Evolutionary conservation across 2,888 invertebrate species (phyloP).

Genomic region (Drosophila monieri): DNA sequence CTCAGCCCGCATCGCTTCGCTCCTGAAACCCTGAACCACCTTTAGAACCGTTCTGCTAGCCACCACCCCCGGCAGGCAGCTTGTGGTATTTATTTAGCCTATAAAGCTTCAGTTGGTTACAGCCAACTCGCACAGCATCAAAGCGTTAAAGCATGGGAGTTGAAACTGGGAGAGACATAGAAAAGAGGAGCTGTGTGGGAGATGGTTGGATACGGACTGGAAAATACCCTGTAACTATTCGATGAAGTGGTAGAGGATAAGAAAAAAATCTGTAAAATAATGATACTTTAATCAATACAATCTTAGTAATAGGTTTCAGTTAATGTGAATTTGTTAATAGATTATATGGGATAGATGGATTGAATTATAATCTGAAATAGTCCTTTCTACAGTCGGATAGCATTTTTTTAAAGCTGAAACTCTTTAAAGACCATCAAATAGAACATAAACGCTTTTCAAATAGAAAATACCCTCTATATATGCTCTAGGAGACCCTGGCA

Average conservation of each 20-base stretch:
- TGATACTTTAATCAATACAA: too few relatives aligned
- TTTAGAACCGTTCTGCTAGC: background rate
- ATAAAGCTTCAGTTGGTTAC: slow-evolving; percentile 73
- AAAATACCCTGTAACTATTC: slow-evolving; percentile 1
- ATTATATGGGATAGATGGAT: too few relatives aligned
- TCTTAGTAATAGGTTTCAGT: too few relatives aligned
- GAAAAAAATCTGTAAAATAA: too few relatives aligned
- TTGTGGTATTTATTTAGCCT: slow-evolving; percentile 77
- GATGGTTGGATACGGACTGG: slow-evolving; percentile 1
- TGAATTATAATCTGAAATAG: too few relatives aligned
- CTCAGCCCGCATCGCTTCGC: background rate
- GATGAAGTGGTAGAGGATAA: background rate
- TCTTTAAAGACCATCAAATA: background rate
- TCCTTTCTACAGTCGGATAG: background rate
- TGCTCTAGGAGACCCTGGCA: slow-evolving; percentile 6
- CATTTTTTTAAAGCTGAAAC: background rate
- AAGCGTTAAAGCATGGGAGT: slow-evolving; percentile 65
- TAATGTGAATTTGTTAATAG: too few relatives aligned
- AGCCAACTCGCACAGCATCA: slow-evolving; percentile 63
- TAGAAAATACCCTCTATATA: slow-evolving; percentile 4
- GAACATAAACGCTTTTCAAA: background rate
- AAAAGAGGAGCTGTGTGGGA: background rate
- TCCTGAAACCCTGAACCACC: background rate
- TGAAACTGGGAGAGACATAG: slow-evolving; percentile 10
- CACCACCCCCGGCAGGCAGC: slow-evolving; percentile 14